Conservation (phyloP, 2,113 vertebrate species). For the Engystomops pustulosus region DNA sequence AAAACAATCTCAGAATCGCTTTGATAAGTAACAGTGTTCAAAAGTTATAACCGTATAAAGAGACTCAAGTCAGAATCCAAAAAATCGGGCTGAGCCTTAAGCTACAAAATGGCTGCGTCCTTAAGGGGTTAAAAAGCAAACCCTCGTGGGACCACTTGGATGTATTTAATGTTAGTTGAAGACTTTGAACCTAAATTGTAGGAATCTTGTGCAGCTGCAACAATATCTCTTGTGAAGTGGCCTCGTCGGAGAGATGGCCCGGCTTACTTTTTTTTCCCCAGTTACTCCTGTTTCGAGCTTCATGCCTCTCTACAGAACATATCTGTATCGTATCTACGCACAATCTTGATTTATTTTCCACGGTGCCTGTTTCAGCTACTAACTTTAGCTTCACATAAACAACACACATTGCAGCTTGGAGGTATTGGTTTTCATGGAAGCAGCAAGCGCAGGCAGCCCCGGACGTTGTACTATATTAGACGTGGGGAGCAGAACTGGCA, state of each 20-base stretch:
- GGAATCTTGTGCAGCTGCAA: neutral
- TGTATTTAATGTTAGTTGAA: neutral
- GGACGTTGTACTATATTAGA: constrained; percentile 42
- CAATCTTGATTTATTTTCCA: constrained; percentile 54
- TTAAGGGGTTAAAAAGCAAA: too few relatives aligned
- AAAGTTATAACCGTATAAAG: too few relatives aligned
- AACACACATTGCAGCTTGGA: constrained; percentile 62
- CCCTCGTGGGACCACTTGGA: neutral
- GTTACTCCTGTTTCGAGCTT: neutral
- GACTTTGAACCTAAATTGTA: neutral
- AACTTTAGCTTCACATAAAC: constrained; percentile 62
- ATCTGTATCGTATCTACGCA: constrained; percentile 56
- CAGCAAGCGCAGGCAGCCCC: constrained; percentile 58
- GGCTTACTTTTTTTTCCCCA: neutral
- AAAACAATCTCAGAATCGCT: too few relatives aligned
- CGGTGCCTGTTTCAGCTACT: constrained; percentile 65
- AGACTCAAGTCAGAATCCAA: too few relatives aligned
- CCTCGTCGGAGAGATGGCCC: neutral
- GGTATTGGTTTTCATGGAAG: constrained; percentile 66
- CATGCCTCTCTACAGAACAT: neutral
- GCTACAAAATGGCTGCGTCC: too few relatives aligned
- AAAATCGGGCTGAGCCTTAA: too few relatives aligned
- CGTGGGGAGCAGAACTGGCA: neutral
- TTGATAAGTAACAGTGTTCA: too few relatives aligned
- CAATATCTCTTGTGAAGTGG: neutral